These are phyloP conservation scores for Drosophila bocki DNA, from an alignment of 1,140 invertebrate genomes.

Conservation along the genomic window DNA sequence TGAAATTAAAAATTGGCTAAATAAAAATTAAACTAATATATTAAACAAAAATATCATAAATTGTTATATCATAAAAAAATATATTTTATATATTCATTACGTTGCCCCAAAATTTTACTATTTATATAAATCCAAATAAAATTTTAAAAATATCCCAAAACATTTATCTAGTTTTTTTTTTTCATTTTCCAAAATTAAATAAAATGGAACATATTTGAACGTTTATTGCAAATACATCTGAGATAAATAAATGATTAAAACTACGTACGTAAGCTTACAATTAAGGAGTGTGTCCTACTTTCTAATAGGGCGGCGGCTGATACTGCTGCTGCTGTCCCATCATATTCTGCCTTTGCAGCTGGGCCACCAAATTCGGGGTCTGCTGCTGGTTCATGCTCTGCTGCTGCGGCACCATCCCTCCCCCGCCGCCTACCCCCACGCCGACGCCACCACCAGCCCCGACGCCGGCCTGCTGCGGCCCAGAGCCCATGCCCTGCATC, in stretches of 20 bases:
- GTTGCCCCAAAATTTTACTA: too few species aligned
- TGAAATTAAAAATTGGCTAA: too few species aligned
- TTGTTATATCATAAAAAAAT: too few species aligned
- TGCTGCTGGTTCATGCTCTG: conserved; percentile 87
- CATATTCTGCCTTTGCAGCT: conserved; percentile 87
- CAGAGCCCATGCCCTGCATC: conserved; percentile 79
- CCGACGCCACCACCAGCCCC: conserved; percentile 53
- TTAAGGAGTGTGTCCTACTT: conserved; percentile 27
- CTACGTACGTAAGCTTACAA: conserved; percentile 43
- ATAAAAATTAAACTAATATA: too few species aligned
- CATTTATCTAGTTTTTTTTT: too few species aligned
- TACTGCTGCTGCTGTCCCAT: conserved; percentile 84
- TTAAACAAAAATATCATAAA: too few species aligned
- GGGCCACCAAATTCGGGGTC: conserved; percentile 87
- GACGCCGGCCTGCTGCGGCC: conserved; percentile 37
- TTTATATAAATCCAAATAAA: too few species aligned
- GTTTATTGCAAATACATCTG: conserved; percentile 68
- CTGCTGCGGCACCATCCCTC: conserved; percentile 75
- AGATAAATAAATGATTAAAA: conserved; percentile 66
- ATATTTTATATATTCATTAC: too few species aligned
- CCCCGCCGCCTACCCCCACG: conserved; percentile 61
- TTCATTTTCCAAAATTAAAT: background rate
- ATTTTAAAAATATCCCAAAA: too few species aligned
- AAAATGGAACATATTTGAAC: conserved; percentile 18
- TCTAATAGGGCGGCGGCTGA: conserved; percentile 70